Base-by-base conservation (phyloP, 1,140 invertebrate species). In the Aphelenchoides besseyi region DNA sequence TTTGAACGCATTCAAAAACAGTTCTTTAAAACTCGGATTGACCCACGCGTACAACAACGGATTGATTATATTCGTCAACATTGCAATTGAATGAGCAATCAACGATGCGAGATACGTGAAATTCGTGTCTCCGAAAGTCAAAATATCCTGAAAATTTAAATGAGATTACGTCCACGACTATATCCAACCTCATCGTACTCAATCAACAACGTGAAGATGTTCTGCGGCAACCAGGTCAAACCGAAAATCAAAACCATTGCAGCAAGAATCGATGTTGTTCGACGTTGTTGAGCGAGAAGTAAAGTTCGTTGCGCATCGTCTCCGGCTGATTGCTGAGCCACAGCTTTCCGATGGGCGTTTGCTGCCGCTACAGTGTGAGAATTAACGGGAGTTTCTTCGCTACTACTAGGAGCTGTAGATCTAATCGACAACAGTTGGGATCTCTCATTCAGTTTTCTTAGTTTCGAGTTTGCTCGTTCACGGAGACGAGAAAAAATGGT, bases 31-130 rank as follows among this genome's bases (percentile, higher is more conserved):
- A 2, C 70, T 78, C 8, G 77, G 77, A 86, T 98, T 98, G 85
- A 97, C 89, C 93, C 94, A 98, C 57, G 94, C 94, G 86, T 97
- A 98, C 2, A 97, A 88, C 74, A 97, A 90, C 0, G 94, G 93
- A 84, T 96, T 96, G 85, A 95, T 95, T 83, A 93, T 94, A 0
- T 92, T 94, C 18, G 67, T 68, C 12, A 68, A n/a, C 55, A 68
- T 73, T 5, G 29, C 16, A 29, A 72, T 55, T 74, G 74, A 75
- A 48, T 82, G 80, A 16, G 79, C 74, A 30, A 84, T 74, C 71
- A 84, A 68, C 5, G 82, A 82, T 29, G 77, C 62, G 8, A 82
- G 61, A 52, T 82, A 82, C 2, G 74, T 82, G 62, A 82, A 77
- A 64, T 82, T 84, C 12, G 48, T 73, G 18, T 64, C 48, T n/a